A percentile compares a stretch with the other conserved stretches of the same genome.
These are phyloP conservation scores for Aspidiotus destructor DNA, from an alignment of 2,888 invertebrate species.

Conservation along the genomic window DNA sequence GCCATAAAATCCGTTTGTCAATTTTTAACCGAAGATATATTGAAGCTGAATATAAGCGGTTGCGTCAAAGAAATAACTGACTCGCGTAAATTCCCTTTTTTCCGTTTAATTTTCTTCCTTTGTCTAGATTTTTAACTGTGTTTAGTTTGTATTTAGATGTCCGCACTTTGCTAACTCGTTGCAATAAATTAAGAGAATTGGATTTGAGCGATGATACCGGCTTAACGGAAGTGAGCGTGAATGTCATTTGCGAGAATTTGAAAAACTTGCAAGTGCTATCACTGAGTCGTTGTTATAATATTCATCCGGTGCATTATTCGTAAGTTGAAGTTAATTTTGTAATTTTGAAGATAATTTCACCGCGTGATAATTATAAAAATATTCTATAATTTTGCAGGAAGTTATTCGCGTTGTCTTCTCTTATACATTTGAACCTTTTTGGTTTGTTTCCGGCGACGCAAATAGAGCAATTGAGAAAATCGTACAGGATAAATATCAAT, in stretches of 20 bases:
- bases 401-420: conserved; percentile 32
- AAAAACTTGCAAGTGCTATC: conserved; percentile 64
- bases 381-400: conserved; percentile 19
- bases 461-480: conserved; percentile 30
- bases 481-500: conserved; percentile 48
- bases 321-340: conserved; percentile 44
- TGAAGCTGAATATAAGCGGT: conserved; percentile 71
- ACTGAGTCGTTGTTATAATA: conserved; percentile 69
- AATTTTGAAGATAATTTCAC: not conserved
- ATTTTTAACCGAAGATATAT: conserved; percentile 54
- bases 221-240: conserved; percentile 54
- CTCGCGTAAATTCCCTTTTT: conserved; percentile 51
- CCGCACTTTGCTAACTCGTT: conserved; percentile 52
- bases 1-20: conserved; percentile 52
- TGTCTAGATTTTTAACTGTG: conserved; percentile 1
- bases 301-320: conserved; percentile 59
- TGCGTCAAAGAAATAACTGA: conserved; percentile 66
- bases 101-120: conserved; percentile 6
- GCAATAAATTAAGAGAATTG: conserved; percentile 65
- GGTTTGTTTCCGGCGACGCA: conserved; percentile 34
- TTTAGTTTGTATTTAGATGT: conserved; percentile 52
- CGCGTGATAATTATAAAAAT: not conserved
- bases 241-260: conserved; percentile 48
- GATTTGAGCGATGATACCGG: conserved; percentile 80
- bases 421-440: conserved; percentile 36